Conservation (phyloP, 2,888 invertebrate genomes). For the Tetragonula carbonaria region DNA sequence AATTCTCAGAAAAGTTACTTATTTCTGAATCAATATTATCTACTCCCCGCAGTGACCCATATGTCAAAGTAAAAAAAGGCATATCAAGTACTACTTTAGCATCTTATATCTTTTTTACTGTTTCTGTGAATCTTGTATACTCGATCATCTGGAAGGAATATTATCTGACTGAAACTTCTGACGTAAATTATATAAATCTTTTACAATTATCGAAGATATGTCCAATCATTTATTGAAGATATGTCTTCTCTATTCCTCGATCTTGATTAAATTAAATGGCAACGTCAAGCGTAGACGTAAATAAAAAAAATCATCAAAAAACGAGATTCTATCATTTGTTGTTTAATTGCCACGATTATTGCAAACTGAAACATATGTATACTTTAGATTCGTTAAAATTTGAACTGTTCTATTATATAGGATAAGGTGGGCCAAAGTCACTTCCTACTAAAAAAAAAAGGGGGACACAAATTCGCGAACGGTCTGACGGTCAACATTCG, state of each 20-base stretch:
- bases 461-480: too few relatives aligned
- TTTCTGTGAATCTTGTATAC: neutral
- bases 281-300: too few relatives aligned
- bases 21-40: conserved; percentile 23
- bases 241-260: neutral
- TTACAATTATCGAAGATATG: neutral
- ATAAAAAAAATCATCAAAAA: too few relatives aligned
- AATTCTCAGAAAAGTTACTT: conserved; percentile 13
- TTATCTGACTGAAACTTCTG: neutral
- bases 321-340: too few relatives aligned
- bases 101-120: neutral
- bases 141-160: neutral
- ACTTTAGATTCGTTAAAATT: too few relatives aligned
- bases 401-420: too few relatives aligned
- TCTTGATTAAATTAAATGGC: neutral
- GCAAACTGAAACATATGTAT: too few relatives aligned
- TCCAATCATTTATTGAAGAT: neutral
- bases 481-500: too few relatives aligned
- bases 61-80: neutral
- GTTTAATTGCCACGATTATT: too few relatives aligned
- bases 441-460: too few relatives aligned
- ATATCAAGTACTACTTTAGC: neutral
- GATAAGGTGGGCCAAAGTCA: too few relatives aligned
- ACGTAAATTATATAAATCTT: neutral
- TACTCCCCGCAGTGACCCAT: conserved; percentile 18